phyloP scores from a whole-genome alignment of 2,113 vertebrate species.

The Piprites chloris region DNA sequence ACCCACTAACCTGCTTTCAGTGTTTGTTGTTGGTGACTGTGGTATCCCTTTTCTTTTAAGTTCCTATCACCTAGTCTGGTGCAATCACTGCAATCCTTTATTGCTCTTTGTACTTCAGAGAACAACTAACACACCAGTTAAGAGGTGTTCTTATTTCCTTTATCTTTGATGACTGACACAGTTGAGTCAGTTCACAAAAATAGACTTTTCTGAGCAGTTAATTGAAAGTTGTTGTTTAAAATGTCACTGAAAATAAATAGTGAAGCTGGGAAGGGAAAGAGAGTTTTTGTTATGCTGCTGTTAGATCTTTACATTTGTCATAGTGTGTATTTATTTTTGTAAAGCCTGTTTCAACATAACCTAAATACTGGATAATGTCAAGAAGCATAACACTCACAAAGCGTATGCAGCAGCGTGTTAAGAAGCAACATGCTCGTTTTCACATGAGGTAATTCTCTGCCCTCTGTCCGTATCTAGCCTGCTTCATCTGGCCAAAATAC shows the following conservation, averaged over 20 bases:
- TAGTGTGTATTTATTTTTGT: neutral
- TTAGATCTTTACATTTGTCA: neutral
- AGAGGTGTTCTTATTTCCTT: neutral
- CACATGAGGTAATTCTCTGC: neutral
- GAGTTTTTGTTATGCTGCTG: neutral
- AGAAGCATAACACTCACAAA: neutral
- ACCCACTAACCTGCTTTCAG: neutral
- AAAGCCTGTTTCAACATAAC: neutral
- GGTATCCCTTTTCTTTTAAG: neutral
- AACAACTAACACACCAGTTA: neutral
- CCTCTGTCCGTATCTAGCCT: neutral
- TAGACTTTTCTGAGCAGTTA: neutral
- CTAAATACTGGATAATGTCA: neutral
- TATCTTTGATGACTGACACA: neutral
- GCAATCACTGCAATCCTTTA: neutral
- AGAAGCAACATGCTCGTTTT: neutral
- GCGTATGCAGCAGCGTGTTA: rapidly evolving
- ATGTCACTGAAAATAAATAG: neutral
- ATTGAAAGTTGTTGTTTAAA: neutral
- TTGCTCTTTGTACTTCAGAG: neutral
- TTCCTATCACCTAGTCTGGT: neutral
- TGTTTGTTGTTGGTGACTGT: neutral
- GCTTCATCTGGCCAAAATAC: neutral
- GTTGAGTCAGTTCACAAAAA: neutral
- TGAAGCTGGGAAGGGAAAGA: neutral